Evolutionary conservation across 2,888 invertebrate species (phyloP), one percentile per base, ranked within the genome.

Genomic region (Beris morrisii): DNA sequence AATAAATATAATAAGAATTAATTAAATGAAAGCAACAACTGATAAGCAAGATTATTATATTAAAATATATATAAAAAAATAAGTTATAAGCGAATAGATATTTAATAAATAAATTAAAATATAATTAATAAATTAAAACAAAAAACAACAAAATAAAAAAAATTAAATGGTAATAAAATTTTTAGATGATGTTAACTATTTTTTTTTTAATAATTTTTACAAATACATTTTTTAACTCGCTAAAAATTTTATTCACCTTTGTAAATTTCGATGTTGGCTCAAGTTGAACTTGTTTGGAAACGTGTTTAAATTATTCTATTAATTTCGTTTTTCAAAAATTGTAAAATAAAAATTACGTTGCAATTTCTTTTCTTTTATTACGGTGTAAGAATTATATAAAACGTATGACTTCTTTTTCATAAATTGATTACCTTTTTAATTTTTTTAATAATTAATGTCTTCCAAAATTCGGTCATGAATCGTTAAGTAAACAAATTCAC

Each of bases 261-360:
- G 52, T 61, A 61, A 61, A 50, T 15, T 50, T 50, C 61, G 61
- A 61, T 61, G 61, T 61, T 61, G 61, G 61, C 61, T 61, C 13
- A 61, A 50, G 61, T 61, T 61, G 50, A 61, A 61, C 61, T 61
- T 61, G 61, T 61, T 61, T 61, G 61, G 38, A 61, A n/a, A 56
- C 22, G 56, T 56, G 56, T 43, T 48, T 11, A 1, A 38, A 38
- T 38, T 38, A 38, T 38, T 38, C 7, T 7, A 38, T 38, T 38
- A 38, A 38, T 38, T 2, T 38, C 38, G 38, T 22, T 22, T 22
- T 22, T 22, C 22, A 22, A 22, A 22, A 22, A 22, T 22, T 22
- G 22, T 22, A 22, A 22, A 22, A 22, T 22, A 22, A 22, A 22
- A 22, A 22, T 3, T 22, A 22, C 22, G 22, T 3, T 22, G 22